Evolutionary conservation across 1,140 invertebrate genomes (phyloP).

Genomic region (Aphidius gifuensis): DNA sequence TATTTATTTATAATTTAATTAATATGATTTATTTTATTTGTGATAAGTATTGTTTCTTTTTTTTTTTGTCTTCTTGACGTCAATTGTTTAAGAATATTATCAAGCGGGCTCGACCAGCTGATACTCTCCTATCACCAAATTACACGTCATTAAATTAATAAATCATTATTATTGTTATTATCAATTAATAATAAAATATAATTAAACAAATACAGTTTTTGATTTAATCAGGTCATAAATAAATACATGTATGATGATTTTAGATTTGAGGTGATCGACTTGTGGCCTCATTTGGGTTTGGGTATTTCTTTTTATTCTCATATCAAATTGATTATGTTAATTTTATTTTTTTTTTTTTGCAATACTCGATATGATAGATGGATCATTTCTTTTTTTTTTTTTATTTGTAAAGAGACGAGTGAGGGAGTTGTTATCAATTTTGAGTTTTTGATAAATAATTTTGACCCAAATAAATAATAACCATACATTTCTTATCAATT

Average conservation of each 20-base stretch:
- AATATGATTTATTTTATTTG: not conserved
- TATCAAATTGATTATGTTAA: too few relatives aligned
- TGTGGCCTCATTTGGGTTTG: not conserved
- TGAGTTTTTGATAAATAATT: slow-evolving; percentile 15
- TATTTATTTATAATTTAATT: slow-evolving; percentile 1
- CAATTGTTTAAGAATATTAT: not conserved
- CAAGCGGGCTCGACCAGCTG: slow-evolving; percentile 7
- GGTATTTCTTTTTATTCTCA: not conserved
- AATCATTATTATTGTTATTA: too few relatives aligned
- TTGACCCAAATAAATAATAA: slow-evolving; percentile 21
- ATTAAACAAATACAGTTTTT: too few relatives aligned
- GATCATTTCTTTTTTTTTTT: not conserved
- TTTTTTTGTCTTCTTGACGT: not conserved
- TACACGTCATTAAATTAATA: too few relatives aligned
- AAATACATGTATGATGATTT: too few relatives aligned
- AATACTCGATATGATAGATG: too few relatives aligned
- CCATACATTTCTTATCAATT: not conserved
- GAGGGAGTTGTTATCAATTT: too few relatives aligned
- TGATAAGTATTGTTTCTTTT: too few relatives aligned
- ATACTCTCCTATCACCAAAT: too few relatives aligned
- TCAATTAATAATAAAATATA: too few relatives aligned
- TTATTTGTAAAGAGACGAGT: not conserved
- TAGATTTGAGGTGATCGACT: not conserved
- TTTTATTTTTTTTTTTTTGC: too few relatives aligned
- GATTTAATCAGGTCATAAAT: too few relatives aligned